Evolutionary conservation across 2,797 vertebrate genomes (phyloP).

Genomic region (Toxotes lorentzi): DNA sequence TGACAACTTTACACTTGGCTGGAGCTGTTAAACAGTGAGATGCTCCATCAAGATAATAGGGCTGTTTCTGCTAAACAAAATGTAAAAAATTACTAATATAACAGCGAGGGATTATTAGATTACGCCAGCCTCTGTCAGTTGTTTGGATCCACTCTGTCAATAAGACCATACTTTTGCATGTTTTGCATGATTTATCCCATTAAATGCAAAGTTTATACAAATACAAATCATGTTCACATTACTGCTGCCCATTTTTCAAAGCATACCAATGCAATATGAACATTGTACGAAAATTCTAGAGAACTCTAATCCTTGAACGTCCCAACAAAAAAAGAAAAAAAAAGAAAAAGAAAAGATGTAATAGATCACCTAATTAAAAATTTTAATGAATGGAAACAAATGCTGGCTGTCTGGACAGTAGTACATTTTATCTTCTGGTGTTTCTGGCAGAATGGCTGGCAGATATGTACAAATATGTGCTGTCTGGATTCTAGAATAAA

Average conservation of each 20-base stretch:
- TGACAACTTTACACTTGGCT: constrained; percentile 66
- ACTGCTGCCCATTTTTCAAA: constrained; percentile 16
- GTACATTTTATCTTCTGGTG: not conserved
- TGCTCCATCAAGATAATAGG: constrained; percentile 50
- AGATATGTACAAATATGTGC: not conserved
- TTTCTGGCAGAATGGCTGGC: constrained; percentile 6
- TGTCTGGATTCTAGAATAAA: not conserved
- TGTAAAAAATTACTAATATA: constrained; percentile 36
- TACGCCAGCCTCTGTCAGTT: constrained; percentile 33
- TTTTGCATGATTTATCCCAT: constrained; percentile 36
- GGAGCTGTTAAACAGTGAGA: constrained; percentile 56
- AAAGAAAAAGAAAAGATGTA: not conserved
- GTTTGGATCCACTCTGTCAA: constrained; percentile 40
- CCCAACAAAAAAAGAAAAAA: not conserved
- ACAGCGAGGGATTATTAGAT: constrained; percentile 37
- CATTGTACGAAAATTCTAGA: not conserved
- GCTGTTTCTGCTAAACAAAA: constrained; percentile 48
- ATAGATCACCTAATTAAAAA: not conserved
- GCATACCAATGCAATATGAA: constrained; percentile 1
- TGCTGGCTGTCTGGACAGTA: not conserved
- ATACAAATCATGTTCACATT: constrained; percentile 33
- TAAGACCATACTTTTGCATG: constrained; percentile 31
- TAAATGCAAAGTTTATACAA: constrained; percentile 27
- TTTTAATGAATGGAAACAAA: constrained; percentile 9
- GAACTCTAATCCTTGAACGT: not conserved